These are phyloP conservation scores for Dendrolimus punctatus DNA, from an alignment of 1,140 invertebrate species.

Conservation along the genomic window DNA sequence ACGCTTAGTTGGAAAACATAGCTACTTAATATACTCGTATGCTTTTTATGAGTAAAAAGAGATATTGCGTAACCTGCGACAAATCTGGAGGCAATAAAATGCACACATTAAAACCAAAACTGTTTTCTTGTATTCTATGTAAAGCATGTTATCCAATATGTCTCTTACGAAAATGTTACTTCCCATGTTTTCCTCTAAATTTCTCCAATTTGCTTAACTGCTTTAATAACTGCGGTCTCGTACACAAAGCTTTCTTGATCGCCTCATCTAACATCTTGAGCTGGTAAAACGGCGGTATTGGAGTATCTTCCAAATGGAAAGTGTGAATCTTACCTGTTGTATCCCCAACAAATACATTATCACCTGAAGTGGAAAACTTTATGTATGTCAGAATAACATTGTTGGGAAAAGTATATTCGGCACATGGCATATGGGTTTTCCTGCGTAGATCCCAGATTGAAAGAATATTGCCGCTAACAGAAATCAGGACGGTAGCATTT, in stretches of 20 bases:
- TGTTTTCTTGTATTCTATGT: background rate
- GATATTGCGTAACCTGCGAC: too few species aligned
- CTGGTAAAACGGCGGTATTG: conserved; percentile 78
- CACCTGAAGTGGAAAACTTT: conserved; percentile 76
- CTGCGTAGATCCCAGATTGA: conserved; percentile 82
- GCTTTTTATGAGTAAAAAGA: too few species aligned
- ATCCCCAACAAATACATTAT: conserved; percentile 78
- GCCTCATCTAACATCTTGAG: conserved; percentile 72
- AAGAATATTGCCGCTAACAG: conserved; percentile 79
- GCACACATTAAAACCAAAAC: too few species aligned
- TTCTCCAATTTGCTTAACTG: conserved; percentile 72
- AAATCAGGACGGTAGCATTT: conserved; percentile 87
- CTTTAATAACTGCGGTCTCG: conserved; percentile 73
- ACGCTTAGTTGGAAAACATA: too few species aligned
- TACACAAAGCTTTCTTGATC: conserved; percentile 75
- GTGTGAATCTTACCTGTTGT: conserved; percentile 76
- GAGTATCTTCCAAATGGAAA: conserved; percentile 78
- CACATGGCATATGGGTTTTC: conserved; percentile 77
- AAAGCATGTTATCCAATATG: background rate
- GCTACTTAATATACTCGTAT: too few species aligned
- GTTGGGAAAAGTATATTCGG: conserved; percentile 67
- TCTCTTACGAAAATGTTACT: background rate
- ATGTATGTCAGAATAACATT: conserved; percentile 62
- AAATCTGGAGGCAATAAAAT: too few species aligned
- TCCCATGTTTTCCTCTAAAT: conserved; percentile 26